Evolutionary conservation across 2,797 vertebrate genomes (phyloP).

Genomic region (Emys orbicularis): DNA sequence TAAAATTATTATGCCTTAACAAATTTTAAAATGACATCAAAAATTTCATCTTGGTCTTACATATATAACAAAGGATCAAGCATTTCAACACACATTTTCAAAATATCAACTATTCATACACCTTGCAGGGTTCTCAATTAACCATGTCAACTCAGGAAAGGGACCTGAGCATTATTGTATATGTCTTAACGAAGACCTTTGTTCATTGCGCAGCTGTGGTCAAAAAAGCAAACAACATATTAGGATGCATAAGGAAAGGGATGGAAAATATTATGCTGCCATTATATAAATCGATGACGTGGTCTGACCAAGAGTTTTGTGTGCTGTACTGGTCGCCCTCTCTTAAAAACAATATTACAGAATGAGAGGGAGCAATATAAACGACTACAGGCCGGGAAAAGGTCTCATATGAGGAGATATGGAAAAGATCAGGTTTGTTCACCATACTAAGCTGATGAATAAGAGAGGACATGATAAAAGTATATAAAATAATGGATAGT

Average conservation of each 20-base stretch:
- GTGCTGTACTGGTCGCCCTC: neutral
- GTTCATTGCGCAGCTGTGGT: neutral
- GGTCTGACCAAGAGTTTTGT: neutral
- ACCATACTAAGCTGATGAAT: neutral
- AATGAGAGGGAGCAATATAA: neutral
- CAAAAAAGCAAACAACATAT: neutral
- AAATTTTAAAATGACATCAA: conserved; percentile 41
- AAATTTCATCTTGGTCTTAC: conserved; percentile 46
- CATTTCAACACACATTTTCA: neutral
- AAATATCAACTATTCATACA: neutral
- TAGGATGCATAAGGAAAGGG: neutral
- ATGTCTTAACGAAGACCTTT: neutral
- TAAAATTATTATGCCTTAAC: conserved; percentile 59
- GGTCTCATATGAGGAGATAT: neutral
- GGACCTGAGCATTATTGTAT: neutral
- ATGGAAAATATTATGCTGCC: neutral
- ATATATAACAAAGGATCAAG: conserved; percentile 7
- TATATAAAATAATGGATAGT: neutral
- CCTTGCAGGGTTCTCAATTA: neutral
- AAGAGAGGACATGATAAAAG: neutral
- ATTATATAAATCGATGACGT: neutral
- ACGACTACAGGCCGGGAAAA: neutral
- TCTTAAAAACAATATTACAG: neutral
- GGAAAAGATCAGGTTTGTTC: neutral
- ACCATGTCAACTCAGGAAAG: neutral